Evolutionary conservation across 2,113 vertebrate genomes (phyloP), one percentile per base, ranked within the genome.

Genomic region (Nymphicus hollandicus): DNA sequence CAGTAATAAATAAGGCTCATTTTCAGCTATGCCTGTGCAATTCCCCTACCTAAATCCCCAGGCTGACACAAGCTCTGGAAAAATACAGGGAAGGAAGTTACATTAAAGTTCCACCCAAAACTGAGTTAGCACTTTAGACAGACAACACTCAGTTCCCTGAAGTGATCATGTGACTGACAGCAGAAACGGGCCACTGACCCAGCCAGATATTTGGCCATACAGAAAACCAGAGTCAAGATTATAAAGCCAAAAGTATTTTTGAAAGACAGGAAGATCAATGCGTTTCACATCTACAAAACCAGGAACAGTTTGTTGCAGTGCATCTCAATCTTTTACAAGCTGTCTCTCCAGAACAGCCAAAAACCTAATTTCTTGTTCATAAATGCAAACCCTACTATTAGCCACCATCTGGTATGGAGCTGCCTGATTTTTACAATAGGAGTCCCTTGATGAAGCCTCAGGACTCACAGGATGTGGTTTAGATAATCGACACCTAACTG

Each of bases 71-170:
- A 78, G 79, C 89, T 95, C 77, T 95, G 84, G 91, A 95, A 97
- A 96, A 97, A 97, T 91, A 97, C 93, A 89, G 86, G 95, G 87
- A 95, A 97, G 95, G 95, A 97, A 97, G 96, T 94, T 91, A 81
- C 92, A 91, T 95, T 95, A 92, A 46, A 95, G 91, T 93, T 95
- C 94, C 91, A 96, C 88, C 93, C 96, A 90, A 91, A 94, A 94
- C 66, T 94, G 92, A 96, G 86, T 85, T 89, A 94, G 95, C 79
- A 89, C 44, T 95, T 96, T 9, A 96, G 86, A 91, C 47, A 96
- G 88, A 93, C 89, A 89, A 87, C 89, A 24, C 70, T 95, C 65
- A 53, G 70, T 82, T 95, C 88, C 91, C 63, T 94, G 83, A 95
- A 89, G 93, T 25, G 65, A 92, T 53, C 13, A 2, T 50, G 81